Conservation (phyloP, 1,140 invertebrate genomes). For the Bilobella aurantiaca region DNA sequence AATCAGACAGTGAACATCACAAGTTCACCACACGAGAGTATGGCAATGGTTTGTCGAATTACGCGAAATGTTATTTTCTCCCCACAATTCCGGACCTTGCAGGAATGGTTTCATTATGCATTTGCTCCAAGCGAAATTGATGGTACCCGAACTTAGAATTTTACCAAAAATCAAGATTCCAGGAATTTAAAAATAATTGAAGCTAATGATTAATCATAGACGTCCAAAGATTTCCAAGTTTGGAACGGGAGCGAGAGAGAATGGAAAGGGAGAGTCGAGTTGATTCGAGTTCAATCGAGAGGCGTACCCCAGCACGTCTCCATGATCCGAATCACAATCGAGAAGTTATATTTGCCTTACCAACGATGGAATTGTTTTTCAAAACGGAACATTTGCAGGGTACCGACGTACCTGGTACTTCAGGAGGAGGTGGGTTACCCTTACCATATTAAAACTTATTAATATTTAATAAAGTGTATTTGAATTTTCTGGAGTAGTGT, state of each 20-base stretch:
- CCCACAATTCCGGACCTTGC: conserved; percentile 82
- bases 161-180: not conserved
- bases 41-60: conserved; percentile 85
- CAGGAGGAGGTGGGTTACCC: not conserved
- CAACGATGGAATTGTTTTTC: conserved; percentile 79
- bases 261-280: conserved; percentile 40
- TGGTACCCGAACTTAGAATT: conserved; percentile 48
- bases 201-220: not conserved
- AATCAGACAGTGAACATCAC: conserved; percentile 44
- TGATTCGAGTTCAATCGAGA: conserved; percentile 36
- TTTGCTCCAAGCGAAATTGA: conserved; percentile 87
- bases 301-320: conserved; percentile 47
- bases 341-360: conserved; percentile 90
- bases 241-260: conserved; percentile 56
- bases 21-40: conserved; percentile 53
- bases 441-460: not conserved
- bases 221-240: conserved; percentile 74
- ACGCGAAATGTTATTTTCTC: conserved; percentile 83
- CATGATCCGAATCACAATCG: conserved; percentile 76
- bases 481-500: conserved; percentile 47
- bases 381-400: conserved; percentile 84
- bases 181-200: not conserved
- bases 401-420: conserved; percentile 33
- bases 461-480: not conserved
- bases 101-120: conserved; percentile 95